Percentiles rank a stretch among this genome's conserved stretches.
These are phyloP conservation scores for Pogonomyrmex barbatus DNA, from an alignment of 1,140 invertebrate genomes.

Conservation along the genomic window DNA sequence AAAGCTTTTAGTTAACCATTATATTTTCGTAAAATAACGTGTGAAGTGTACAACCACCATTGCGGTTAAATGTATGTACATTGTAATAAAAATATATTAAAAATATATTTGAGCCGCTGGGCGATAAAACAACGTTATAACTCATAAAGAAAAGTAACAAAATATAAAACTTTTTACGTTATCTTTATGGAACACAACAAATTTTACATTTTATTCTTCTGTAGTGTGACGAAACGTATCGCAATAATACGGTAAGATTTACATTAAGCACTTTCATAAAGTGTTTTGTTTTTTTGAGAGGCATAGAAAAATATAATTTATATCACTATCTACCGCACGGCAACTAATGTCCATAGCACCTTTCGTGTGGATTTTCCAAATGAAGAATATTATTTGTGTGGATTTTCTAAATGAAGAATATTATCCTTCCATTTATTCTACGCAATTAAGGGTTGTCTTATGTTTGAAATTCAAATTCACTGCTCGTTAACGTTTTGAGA, in stretches of 20 bases:
- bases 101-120: neutral
- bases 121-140: neutral
- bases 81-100: neutral
- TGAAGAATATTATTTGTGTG: slow-evolving; percentile 16
- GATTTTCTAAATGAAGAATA: slow-evolving; percentile 15
- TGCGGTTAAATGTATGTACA: neutral
- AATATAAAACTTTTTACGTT: slow-evolving; percentile 23
- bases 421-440: slow-evolving; percentile 23
- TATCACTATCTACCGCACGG: neutral
- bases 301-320: slow-evolving; percentile 3
- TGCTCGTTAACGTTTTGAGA: slow-evolving; percentile 20
- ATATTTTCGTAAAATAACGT: neutral
- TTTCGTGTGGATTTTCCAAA: slow-evolving; percentile 2
- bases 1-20: neutral
- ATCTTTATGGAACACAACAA: neutral
- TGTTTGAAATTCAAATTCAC: slow-evolving; percentile 40
- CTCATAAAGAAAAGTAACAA: neutral
- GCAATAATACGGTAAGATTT: slow-evolving; percentile 35
- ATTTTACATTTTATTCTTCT: slow-evolving; percentile 2
- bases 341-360: slow-evolving; percentile 2
- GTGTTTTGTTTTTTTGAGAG: slow-evolving; percentile 25
- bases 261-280: slow-evolving; percentile 37
- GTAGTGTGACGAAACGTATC: neutral
- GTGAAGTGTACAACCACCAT: neutral
- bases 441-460: neutral